These are phyloP conservation scores for Chrysolina haemoptera DNA, from an alignment of 2,888 invertebrate genomes.

Conservation along the genomic window DNA sequence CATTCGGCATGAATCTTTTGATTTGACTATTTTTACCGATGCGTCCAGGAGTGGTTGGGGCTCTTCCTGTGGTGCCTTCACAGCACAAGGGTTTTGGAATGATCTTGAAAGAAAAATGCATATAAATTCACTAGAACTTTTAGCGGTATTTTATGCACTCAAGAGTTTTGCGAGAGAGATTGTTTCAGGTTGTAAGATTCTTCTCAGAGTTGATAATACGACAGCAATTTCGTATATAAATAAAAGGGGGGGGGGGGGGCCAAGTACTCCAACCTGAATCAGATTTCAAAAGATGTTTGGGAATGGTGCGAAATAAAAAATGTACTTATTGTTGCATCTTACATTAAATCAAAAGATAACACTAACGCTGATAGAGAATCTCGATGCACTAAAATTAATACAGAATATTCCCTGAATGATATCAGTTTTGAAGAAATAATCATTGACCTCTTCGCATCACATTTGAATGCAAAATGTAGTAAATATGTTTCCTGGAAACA, in stretches of 20 bases:
- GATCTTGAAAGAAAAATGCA: constrained; percentile 10
- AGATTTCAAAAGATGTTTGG: constrained; percentile 24
- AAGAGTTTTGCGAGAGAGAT: not conserved
- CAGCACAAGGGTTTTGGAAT: constrained; percentile 33
- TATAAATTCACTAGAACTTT: constrained; percentile 33
- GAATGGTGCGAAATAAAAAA: constrained; percentile 38
- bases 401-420: constrained; percentile 26
- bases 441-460: constrained; percentile 40
- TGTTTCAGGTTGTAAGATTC: constrained; percentile 22
- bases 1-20: not conserved
- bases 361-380: constrained; percentile 35
- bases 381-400: constrained; percentile 19
- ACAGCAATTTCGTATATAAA: constrained; percentile 17
- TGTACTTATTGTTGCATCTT: constrained; percentile 35
- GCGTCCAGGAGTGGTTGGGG: constrained; percentile 31
- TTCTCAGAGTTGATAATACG: constrained; percentile 34
- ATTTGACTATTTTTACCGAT: constrained; percentile 18
- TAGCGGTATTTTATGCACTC: constrained; percentile 26
- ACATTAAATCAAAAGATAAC: constrained; percentile 23
- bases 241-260: constrained; percentile 15
- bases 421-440: constrained; percentile 11
- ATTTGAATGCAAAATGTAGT: constrained; percentile 35
- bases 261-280: constrained; percentile 7
- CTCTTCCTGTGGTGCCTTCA: constrained; percentile 4
- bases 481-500: constrained; percentile 36